Base-by-base conservation (phyloP, 1,140 invertebrate genomes). In the Drosophila serrata region DNA sequence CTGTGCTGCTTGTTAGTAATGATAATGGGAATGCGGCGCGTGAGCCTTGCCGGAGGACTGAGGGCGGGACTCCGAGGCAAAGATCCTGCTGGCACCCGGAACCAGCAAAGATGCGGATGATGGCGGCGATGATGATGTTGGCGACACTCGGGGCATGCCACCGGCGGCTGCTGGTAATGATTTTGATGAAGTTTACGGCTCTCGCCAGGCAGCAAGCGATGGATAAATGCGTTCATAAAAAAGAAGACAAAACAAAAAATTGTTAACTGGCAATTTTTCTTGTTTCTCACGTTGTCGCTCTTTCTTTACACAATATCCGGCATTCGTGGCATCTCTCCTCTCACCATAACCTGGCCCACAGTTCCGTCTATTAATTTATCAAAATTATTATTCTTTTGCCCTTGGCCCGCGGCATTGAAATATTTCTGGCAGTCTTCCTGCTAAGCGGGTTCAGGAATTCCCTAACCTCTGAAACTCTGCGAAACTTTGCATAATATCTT, bases 251-350 rank as follows among this genome's bases (percentile, higher is more conserved):
- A 76, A 87, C 68, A 82, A 77, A 88, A 87, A 90, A 78, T 75
- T 88, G 76, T 84, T 90, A 88, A 90, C 85, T 90, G 85, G 61
- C 80, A 90, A 90, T 84, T 90, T 88, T 82, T 80, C 42, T 48
- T 55, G 45, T 67, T 57, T 29, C 67, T 46, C 62, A 53, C 65
- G 51, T 40, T 49, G 37, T 31, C 29, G 42, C 15, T 48, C 17
- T 48, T 22, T 31, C 35, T 19, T 42, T 42, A 84, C 59, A 80
- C 67, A 81, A 75, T 81, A 72, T 86, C 82, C 82, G 82, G 69
- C 75, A 65, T 62, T 70, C 60, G 49, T 64, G 68, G 67, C 53
- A 63, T 58, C 43, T 73, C 67, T 42, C 29, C 29, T 55, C 43
- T 19, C 48, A 42, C 62, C 68, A 42, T 45, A 70, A 75, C 80